Conservation (phyloP, 2,113 vertebrate genomes). For the Anser brachyrhynchus region DNA sequence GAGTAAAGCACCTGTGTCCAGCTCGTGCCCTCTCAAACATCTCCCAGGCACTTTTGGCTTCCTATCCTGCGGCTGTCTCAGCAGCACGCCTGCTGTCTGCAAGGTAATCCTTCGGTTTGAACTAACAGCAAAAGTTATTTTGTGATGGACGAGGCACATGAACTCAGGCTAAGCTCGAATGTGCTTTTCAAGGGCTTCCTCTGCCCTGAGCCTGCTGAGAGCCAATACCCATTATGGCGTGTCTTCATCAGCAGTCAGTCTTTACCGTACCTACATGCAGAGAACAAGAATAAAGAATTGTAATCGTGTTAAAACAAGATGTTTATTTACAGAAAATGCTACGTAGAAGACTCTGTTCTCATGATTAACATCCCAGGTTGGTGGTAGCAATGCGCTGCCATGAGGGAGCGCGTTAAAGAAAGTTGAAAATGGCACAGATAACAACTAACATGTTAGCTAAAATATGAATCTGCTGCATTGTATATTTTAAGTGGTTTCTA, state of each 20-base stretch:
- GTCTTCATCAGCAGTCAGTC: background rate
- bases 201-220: background rate
- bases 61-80: background rate
- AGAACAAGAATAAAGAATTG: background rate
- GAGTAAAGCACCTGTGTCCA: background rate
- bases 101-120: background rate
- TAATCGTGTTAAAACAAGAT: background rate
- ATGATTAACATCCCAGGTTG: conserved; percentile 16
- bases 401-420: conserved; percentile 14
- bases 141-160: conserved; percentile 37
- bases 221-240: background rate
- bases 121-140: conserved; percentile 59
- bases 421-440: conserved; percentile 35
- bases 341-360: conserved; percentile 28
- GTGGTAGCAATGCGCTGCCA: conserved; percentile 25
- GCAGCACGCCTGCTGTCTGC: background rate
- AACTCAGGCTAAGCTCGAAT: background rate
- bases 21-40: background rate
- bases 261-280: conserved; percentile 9
- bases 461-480: conserved; percentile 45
- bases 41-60: background rate
- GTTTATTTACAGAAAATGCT: background rate
- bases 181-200: conserved; percentile 9
- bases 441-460: conserved; percentile 43
- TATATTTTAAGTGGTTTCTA: conserved; percentile 73